These are phyloP conservation scores for Clarias batrachus DNA, from an alignment of 2,113 vertebrate genomes.

Conservation along the genomic window DNA sequence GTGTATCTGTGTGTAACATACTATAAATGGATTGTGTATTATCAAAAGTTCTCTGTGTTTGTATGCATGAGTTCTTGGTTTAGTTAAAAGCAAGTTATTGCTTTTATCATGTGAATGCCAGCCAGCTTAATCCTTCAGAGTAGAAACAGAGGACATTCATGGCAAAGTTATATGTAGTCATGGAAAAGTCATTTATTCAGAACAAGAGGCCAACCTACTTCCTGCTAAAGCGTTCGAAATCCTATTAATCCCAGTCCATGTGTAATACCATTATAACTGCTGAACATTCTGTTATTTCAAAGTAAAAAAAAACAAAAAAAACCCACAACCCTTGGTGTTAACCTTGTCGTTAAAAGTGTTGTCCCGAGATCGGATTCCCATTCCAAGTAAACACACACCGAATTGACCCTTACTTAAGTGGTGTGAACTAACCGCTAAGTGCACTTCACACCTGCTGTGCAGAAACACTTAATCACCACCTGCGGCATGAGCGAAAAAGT, in stretches of 20 bases:
- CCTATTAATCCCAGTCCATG: conserved; percentile 38
- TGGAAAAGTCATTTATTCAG: conserved; percentile 70
- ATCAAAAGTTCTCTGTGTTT: conserved; percentile 11
- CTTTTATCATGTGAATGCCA: conserved; percentile 75
- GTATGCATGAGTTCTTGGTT: conserved; percentile 59
- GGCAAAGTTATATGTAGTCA: conserved; percentile 68
- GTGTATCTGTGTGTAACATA: not conserved
- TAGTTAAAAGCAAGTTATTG: conserved; percentile 65
- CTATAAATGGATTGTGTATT: conserved; percentile 1
- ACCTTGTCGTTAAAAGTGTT: conserved; percentile 1
- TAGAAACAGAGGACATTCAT: conserved; percentile 73
- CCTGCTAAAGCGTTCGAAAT: conserved; percentile 38
- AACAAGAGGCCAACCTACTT: conserved; percentile 53
- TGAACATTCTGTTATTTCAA: conserved; percentile 1
- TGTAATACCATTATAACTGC: conserved; percentile 39
- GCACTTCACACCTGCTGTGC: conserved; percentile 28
- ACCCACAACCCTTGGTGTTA: not conserved
- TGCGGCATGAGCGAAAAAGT: conserved; percentile 1
- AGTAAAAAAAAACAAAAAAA: not conserved
- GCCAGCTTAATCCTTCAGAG: conserved; percentile 67
- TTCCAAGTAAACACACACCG: conserved; percentile 9
- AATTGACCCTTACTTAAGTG: conserved; percentile 25
- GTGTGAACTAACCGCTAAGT: conserved; percentile 22
- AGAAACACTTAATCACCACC: conserved; percentile 27
- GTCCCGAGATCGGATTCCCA: not conserved